Evolutionary conservation across 2,797 vertebrate genomes (phyloP), one percentile per base, ranked within the genome.

Genomic region (Myripristis jacobus): DNA sequence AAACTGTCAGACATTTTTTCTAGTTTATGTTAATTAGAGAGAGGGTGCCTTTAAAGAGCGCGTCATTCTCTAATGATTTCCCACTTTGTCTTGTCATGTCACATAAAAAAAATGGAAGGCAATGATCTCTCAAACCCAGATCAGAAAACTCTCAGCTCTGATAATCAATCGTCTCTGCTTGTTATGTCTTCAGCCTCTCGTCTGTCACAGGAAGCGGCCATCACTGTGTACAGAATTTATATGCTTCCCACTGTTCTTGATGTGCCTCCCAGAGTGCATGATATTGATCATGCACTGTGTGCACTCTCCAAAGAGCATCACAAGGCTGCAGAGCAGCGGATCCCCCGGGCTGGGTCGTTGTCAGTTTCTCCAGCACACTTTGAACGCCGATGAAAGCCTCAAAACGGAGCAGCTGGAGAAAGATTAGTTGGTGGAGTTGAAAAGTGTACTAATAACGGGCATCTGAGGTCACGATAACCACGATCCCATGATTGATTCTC

Each of bases 251-350:
- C 47, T 69, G 80, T 6, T 57, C 67, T 67, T 18, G 51, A 52
- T 81, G 63, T 61, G 70, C 74, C 68, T 79, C 74, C 72, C 15
- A 21, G 50, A 70, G 80, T 8, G 59, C 67, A 65, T 19, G 51
- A 52, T 88, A 88, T 92, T 80, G 88, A 91, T 90, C 89, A 24
- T 67, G 73, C 2, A 2, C 15, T 7, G 53, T 7, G 53, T 21
- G 44, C 34, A 44, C 53, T 76, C 61, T 62, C 64, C 36, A 64
- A 57, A 73, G 73, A 65, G 56, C 13, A 10, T 70, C 55, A 38
- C 54, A 38, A n/a, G 66, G 38, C 75, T 25, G 34, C 21, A 19
- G 31, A 24, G 71, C 60, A 57, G 68, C 41, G 58, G 67, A 46
- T 75, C 73, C 82, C 52, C 66, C 43, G 24, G 80, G 62, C 47